Evolutionary conservation across 2,113 vertebrate species (phyloP).

Genomic region (Hippopotamus amphibius): DNA sequence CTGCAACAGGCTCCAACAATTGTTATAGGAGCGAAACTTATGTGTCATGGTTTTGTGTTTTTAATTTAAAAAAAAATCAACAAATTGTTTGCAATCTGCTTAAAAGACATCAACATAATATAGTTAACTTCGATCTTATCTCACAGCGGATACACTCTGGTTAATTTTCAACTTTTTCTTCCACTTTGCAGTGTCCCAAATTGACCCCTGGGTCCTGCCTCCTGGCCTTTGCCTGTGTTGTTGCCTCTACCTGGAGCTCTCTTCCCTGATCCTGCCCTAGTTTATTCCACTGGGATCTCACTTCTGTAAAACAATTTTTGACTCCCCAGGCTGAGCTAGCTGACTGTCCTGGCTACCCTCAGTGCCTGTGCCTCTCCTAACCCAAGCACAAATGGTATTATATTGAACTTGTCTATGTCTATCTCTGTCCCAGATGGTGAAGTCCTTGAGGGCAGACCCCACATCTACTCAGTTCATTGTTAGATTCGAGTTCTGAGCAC

Average conservation of each 20-base stretch:
- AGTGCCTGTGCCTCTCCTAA: too few species aligned
- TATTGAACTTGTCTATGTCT: not conserved
- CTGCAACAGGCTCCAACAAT: not conserved
- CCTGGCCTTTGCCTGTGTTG: not conserved
- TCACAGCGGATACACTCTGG: not conserved
- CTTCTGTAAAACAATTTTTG: not conserved
- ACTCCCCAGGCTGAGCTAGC: not conserved
- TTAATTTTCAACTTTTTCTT: not conserved
- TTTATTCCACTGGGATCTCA: not conserved
- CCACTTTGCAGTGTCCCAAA: not conserved
- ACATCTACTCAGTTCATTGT: not conserved
- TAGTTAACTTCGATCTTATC: not conserved
- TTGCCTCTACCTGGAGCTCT: not conserved
- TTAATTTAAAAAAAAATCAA: not conserved
- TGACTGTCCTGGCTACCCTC: not conserved
- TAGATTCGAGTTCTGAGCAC: not conserved
- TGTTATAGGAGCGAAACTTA: slow-evolving; percentile 48
- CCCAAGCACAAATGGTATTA: not conserved
- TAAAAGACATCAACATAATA: not conserved
- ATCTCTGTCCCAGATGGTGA: not conserved
- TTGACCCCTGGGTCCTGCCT: not conserved
- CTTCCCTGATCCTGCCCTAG: too few species aligned
- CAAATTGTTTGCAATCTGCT: slow-evolving; percentile 34
- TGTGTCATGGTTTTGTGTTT: slow-evolving; percentile 30
- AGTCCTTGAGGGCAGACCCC: not conserved